These are phyloP conservation scores for Clepsis dumicolana DNA, from an alignment of 2,888 invertebrate genomes.

Conservation along the genomic window DNA sequence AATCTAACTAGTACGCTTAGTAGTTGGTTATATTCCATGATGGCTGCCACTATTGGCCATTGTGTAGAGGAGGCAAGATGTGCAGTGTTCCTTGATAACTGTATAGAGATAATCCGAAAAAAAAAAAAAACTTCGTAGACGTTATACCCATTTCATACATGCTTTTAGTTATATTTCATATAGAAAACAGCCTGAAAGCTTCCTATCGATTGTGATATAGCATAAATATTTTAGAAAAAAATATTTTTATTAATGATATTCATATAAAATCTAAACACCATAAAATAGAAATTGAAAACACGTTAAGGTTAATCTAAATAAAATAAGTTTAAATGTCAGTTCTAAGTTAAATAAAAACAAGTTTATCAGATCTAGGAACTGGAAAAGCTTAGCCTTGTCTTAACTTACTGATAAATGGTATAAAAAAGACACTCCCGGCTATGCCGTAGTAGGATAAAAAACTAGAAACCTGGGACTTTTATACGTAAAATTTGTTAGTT, in stretches of 20 bases:
- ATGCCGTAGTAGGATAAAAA: background rate
- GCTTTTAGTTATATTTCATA: constrained; percentile 60
- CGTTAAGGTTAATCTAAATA: constrained; percentile 56
- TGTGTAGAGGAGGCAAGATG: too few species aligned
- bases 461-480: background rate
- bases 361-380: constrained; percentile 40
- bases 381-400: constrained; percentile 18
- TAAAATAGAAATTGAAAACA: constrained; percentile 57
- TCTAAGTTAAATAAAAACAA: constrained; percentile 23
- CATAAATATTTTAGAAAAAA: constrained; percentile 50
- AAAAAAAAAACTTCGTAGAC: background rate
- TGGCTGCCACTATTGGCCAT: too few species aligned
- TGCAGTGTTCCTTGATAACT: background rate
- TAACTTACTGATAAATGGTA: constrained; percentile 24
- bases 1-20: too few species aligned
- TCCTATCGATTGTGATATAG: constrained; percentile 79
- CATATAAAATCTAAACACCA: constrained; percentile 39
- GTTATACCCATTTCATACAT: constrained; percentile 74
- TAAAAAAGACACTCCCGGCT: background rate
- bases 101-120: background rate
- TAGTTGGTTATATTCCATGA: too few species aligned
- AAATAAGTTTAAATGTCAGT: constrained; percentile 51
- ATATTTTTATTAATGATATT: constrained; percentile 71
- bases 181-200: constrained; percentile 75
- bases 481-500: background rate